phyloP scores from a whole-genome alignment of 37 sponge, comb jelly and placozoan genomes.

The Theonella swinhoei region DNA sequence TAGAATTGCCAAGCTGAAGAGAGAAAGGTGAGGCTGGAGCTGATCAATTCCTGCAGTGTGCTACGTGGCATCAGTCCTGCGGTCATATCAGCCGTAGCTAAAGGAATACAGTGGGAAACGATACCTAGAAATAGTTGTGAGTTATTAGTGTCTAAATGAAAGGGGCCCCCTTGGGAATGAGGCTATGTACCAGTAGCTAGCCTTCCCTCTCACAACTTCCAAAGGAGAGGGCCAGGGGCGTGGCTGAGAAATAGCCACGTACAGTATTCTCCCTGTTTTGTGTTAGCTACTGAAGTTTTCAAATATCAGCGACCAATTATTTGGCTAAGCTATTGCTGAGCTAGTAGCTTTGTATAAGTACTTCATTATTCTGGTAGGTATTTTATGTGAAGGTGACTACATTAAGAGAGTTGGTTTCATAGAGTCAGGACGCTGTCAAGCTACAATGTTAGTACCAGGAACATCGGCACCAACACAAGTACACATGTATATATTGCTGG shows the following conservation, averaged over 20 bases:
- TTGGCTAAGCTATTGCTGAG: too few relatives aligned
- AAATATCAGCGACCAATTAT: too few relatives aligned
- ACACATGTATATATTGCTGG: background rate
- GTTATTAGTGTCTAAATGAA: too few relatives aligned
- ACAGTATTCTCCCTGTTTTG: background rate
- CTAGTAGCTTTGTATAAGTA: too few relatives aligned
- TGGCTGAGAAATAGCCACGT: background rate
- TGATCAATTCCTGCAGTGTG: constrained; percentile 43
- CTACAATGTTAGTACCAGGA: constrained; percentile 6
- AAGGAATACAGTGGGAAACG: constrained; percentile 37
- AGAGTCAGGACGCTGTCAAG: constrained; percentile 39
- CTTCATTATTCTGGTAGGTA: constrained; percentile 4
- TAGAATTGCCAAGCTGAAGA: constrained; percentile 2
- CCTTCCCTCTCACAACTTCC: too few relatives aligned
- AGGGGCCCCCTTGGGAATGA: too few relatives aligned
- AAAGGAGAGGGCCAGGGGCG: too few relatives aligned
- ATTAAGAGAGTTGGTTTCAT: constrained; percentile 37
- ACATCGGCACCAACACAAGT: constrained; percentile 5
- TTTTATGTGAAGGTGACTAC: constrained; percentile 24
- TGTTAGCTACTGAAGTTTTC: background rate
- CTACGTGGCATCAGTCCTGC: constrained; percentile 26
- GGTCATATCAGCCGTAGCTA: constrained; percentile 13
- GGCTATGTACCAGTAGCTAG: too few relatives aligned
- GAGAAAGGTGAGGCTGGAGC: background rate
- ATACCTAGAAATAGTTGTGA: constrained; percentile 20